phyloP scores from a whole-genome alignment of 2,888 invertebrate genomes.

The Trichopoda pennipes region DNA sequence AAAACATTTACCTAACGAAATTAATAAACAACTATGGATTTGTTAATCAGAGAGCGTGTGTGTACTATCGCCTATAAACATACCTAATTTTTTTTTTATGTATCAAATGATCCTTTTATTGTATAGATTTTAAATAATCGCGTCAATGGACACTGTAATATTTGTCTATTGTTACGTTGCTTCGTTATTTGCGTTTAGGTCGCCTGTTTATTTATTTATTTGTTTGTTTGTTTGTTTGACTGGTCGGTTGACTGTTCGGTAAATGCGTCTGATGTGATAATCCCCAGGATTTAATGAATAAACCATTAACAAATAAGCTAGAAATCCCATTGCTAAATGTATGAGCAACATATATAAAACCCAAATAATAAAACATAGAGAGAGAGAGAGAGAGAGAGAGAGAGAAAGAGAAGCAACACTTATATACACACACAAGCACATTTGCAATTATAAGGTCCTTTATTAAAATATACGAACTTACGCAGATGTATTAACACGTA shows the following conservation, averaged over 20 bases:
- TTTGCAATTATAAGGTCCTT: neutral
- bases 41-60: neutral
- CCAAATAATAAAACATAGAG: neutral
- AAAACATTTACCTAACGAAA: slow-evolving; percentile 1
- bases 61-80: slow-evolving; percentile 54
- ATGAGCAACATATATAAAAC: slow-evolving; percentile 29
- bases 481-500: neutral
- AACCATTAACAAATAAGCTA: slow-evolving; percentile 80
- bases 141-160: slow-evolving; percentile 19
- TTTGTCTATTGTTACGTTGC: slow-evolving; percentile 5
- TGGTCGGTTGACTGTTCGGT: slow-evolving; percentile 64
- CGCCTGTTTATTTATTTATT: slow-evolving; percentile 33
- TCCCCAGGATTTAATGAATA: slow-evolving; percentile 80
- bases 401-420: neutral
- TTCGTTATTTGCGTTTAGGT: neutral
- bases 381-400: neutral
- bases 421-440: neutral
- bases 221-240: slow-evolving; percentile 49
- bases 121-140: slow-evolving; percentile 44
- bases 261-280: slow-evolving; percentile 79
- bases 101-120: slow-evolving; percentile 55
- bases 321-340: slow-evolving; percentile 69
- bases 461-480: neutral
- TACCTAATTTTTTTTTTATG: slow-evolving; percentile 31
- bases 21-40: slow-evolving; percentile 17